Evolutionary conservation across 2,797 vertebrate genomes (phyloP).

Genomic region (Paramormyrops hopkinsi): DNA sequence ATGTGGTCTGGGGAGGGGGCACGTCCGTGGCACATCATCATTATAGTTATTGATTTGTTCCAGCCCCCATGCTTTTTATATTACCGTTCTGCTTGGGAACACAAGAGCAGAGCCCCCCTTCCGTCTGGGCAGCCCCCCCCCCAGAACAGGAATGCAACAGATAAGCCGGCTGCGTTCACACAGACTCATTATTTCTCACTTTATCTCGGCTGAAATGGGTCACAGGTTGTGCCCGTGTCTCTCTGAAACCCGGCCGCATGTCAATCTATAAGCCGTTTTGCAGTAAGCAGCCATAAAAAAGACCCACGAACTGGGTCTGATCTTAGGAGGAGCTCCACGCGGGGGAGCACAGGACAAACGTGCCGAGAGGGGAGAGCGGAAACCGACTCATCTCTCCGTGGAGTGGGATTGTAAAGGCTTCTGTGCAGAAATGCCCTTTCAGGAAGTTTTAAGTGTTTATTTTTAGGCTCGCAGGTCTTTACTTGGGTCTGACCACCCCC

Average conservation of each 20-base stretch:
- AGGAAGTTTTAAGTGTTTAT: not conserved
- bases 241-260: not conserved
- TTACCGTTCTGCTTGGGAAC: not conserved
- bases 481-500: not conserved
- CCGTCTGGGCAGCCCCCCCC: not conserved
- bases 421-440: not conserved
- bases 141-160: not conserved
- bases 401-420: not conserved
- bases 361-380: not conserved
- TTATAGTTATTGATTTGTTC: constrained; percentile 1
- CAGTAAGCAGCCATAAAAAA: not conserved
- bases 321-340: not conserved
- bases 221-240: not conserved
- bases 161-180: not conserved
- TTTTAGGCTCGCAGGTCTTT: not conserved
- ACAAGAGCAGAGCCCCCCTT: not conserved
- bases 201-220: not conserved
- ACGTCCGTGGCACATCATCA: no score
- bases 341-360: not conserved
- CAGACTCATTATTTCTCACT: not conserved
- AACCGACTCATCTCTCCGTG: not conserved
- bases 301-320: not conserved
- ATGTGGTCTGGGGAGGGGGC: not conserved
- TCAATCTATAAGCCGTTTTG: not conserved
- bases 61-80: not conserved